phyloP scores from a whole-genome alignment of 2,888 invertebrate species.

The Bellardia pandia region DNA sequence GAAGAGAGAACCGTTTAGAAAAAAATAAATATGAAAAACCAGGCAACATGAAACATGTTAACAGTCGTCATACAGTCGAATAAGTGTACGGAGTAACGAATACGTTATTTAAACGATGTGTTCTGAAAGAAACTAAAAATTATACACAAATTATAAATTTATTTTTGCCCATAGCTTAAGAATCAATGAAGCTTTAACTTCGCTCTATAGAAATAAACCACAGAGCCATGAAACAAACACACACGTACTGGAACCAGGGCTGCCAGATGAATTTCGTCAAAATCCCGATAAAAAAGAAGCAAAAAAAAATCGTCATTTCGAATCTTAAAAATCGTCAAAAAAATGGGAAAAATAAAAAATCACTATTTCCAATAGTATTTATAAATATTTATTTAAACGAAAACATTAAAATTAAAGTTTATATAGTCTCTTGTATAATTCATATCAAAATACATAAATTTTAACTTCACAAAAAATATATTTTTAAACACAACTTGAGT shows the following conservation, averaged over 20 bases:
- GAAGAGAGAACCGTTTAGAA: slow-evolving; percentile 55
- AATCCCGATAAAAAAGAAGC: no score
- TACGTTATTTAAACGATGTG: background rate
- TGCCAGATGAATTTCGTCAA: no score
- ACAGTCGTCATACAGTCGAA: slow-evolving; percentile 42
- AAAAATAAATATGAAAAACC: slow-evolving; percentile 15
- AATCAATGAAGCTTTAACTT: slow-evolving; percentile 71
- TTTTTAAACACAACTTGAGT: no score
- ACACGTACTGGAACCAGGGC: background rate
- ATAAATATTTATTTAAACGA: no score
- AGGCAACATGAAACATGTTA: slow-evolving; percentile 42
- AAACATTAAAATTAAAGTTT: no score
- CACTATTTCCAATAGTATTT: no score
- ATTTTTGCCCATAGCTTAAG: slow-evolving; percentile 64
- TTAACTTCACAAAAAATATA: no score
- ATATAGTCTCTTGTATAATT: no score
- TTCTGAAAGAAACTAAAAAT: slow-evolving; percentile 40
- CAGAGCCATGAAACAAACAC: background rate
- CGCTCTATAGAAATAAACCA: slow-evolving; percentile 48
- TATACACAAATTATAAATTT: slow-evolving; percentile 59
- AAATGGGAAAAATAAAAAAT: no score
- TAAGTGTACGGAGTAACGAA: background rate
- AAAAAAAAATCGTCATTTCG: no score
- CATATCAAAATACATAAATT: no score
- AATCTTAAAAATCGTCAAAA: no score